Evolutionary conservation across 2,797 vertebrate genomes (phyloP).

Genomic region (Neostethus bicornis): DNA sequence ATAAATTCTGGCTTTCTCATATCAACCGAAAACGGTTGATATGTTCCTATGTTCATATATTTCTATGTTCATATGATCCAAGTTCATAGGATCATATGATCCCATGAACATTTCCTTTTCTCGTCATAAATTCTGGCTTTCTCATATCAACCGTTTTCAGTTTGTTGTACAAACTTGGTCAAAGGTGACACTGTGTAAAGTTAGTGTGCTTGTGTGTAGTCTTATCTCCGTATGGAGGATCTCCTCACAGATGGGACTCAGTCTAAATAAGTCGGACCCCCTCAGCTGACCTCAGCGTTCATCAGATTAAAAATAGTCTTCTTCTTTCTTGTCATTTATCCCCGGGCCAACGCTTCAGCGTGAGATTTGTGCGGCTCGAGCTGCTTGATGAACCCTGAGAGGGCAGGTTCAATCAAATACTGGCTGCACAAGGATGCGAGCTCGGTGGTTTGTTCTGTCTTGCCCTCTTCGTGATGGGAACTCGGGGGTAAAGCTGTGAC

Average conservation of each 20-base stretch:
- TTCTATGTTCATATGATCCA: no score
- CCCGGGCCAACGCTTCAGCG: constrained; percentile 9
- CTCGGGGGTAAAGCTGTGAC: constrained; percentile 49
- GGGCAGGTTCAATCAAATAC: constrained; percentile 45
- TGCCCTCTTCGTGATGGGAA: constrained; percentile 55
- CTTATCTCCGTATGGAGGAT: constrained; percentile 33
- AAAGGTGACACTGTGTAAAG: constrained; percentile 37
- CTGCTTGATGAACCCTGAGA: constrained; percentile 48
- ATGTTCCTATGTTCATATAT: no score
- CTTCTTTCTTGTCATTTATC: constrained; percentile 35
- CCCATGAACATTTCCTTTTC: no score
- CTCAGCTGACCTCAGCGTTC: constrained; percentile 22
- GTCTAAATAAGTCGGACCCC: constrained; percentile 38
- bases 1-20: no score
- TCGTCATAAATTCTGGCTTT: no score
- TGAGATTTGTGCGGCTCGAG: constrained; percentile 22
- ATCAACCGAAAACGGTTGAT: no score
- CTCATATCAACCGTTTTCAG: neutral
- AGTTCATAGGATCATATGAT: no score
- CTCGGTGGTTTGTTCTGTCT: constrained; percentile 57
- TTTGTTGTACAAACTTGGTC: constrained; percentile 26
- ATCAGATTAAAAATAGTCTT: constrained; percentile 40
- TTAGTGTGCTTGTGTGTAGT: constrained; percentile 29
- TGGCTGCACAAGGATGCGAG: constrained; percentile 43
- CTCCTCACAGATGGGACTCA: constrained; percentile 23